A percentile compares a stretch with the other conserved stretches of the same genome.
These are phyloP conservation scores for Drosophila sproati DNA, from an alignment of 1,140 invertebrate species.

Conservation along the genomic window DNA sequence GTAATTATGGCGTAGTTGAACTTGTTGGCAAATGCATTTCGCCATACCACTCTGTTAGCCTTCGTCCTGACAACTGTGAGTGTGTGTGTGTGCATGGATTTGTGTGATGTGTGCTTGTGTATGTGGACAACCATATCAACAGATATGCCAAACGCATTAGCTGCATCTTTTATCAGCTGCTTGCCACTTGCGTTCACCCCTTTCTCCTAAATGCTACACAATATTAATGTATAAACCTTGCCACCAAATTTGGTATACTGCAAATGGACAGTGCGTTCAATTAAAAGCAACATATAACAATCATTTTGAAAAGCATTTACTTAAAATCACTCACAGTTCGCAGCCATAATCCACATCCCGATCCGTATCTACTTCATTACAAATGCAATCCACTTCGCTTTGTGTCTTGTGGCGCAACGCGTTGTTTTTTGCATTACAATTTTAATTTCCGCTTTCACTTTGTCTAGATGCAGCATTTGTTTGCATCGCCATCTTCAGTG, in stretches of 20 bases:
- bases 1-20: slow-evolving; percentile 71
- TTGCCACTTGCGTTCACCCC: slow-evolving; percentile 34
- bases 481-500: slow-evolving; percentile 47
- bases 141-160: slow-evolving; percentile 65
- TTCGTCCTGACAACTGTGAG: slow-evolving; percentile 14
- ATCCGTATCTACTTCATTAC: slow-evolving; percentile 60
- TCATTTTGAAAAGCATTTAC: neutral
- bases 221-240: slow-evolving; percentile 31
- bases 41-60: slow-evolving; percentile 43
- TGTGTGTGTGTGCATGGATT: neutral
- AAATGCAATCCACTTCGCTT: slow-evolving; percentile 41
- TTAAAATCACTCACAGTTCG: neutral
- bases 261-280: slow-evolving; percentile 15
- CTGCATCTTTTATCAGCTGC: slow-evolving; percentile 54
- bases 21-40: slow-evolving; percentile 75
- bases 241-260: slow-evolving; percentile 8
- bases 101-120: too few relatives aligned
- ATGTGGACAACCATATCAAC: slow-evolving; percentile 24
- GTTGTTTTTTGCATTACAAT: slow-evolving; percentile 74
- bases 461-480: slow-evolving; percentile 76
- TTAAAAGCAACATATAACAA: slow-evolving; percentile 2
- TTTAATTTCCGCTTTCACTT: slow-evolving; percentile 83
- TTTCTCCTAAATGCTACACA: slow-evolving; percentile 1
- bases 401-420: slow-evolving; percentile 31
- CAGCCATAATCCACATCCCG: neutral